phyloP scores from a whole-genome alignment of 2,797 vertebrate genomes.

The Chlorospingus semifuscus region DNA sequence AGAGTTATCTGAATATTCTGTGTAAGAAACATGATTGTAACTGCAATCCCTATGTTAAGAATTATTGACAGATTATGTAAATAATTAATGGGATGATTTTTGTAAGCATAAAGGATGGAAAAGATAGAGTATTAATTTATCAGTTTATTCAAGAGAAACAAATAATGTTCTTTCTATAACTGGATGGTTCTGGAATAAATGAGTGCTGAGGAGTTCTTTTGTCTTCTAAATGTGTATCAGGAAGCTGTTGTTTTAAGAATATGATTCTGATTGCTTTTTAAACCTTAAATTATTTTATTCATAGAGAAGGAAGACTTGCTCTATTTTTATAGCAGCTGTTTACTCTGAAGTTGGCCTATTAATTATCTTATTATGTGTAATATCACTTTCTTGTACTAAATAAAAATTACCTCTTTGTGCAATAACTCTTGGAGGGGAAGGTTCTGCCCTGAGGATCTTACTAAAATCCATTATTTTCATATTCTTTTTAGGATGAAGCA shows the following conservation, averaged over 20 bases:
- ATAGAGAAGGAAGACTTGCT: not conserved
- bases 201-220: not conserved
- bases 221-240: not conserved
- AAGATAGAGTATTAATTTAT: not conserved
- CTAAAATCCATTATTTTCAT: not conserved
- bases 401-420: not conserved
- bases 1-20: not conserved
- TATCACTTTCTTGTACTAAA: not conserved
- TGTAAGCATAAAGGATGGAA: not conserved
- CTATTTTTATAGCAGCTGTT: not conserved
- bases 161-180: not conserved
- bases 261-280: not conserved
- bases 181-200: not conserved
- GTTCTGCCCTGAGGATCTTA: not conserved
- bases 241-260: not conserved
- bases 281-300: not conserved
- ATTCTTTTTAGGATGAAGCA: constrained; percentile 85
- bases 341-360: not conserved
- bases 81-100: not conserved
- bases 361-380: not conserved
- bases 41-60: not conserved
- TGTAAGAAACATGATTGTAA: not conserved
- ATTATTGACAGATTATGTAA: not conserved
- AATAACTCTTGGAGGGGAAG: not conserved
- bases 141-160: not conserved